Evolutionary conservation across 2,797 vertebrate genomes (phyloP), one percentile per base, ranked within the genome.

Genomic region (Pygocentrus nattereri): DNA sequence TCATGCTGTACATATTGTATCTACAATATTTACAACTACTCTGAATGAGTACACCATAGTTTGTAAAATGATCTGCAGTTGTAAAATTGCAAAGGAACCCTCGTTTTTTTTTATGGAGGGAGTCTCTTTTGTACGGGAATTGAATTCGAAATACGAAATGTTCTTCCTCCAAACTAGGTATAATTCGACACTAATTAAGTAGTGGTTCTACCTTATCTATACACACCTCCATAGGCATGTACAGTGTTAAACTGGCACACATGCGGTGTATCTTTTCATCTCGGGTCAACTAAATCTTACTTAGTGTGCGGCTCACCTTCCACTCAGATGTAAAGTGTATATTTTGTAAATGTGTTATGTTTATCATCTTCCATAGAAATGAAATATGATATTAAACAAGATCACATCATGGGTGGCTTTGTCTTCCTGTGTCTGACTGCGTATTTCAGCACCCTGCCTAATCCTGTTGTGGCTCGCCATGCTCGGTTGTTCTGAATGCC

Each of bases 291-390:
- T 8, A 7, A 4, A 7, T 54, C 4, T 56, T 52, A 62, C 5
- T 27, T 41, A n/a, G 34, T 67, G 11, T 67, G n/a, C 7, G 10
- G 23, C 72, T 41, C 23, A 1, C 18, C 58, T 47, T 11, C 4
- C 25, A 21, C 27, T 65, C 50, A 47, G 27, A 38, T 15, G 58
- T 61, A 41, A 5, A 11, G 21, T 85, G 92, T 92, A 94, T 93
- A 94, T 94, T 94, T 94, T 94, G 91, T 94, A 93, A 92, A 94
- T 92, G 91, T 92, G 89, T 88, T 88, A 90, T 90, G 90, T 89
- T 88, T 83, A 86, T 89, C 82, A 83, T 84, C 83, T 86, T 82
- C 87, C 85, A 91, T 91, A 92, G 89, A 94, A 84, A 88, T 88
- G 80, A 83, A 90, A 59, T 78, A 62, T 64, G 21, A 79, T 93